Evolutionary conservation across 1,140 invertebrate species (phyloP).

Genomic region (Drosophila ambigua): DNA sequence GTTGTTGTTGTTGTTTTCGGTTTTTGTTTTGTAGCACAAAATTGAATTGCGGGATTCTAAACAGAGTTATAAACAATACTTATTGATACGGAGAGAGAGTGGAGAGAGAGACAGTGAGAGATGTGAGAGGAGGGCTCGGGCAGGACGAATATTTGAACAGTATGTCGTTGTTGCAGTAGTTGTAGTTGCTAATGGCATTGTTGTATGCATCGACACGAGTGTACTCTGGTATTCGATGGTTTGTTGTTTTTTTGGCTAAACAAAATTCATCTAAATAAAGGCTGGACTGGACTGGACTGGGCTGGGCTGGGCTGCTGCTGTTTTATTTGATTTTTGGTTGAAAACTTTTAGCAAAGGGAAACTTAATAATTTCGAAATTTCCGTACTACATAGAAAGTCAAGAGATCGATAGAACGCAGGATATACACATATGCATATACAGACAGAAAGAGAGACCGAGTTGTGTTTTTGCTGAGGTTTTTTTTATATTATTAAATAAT

Average conservation of each 20-base stretch:
- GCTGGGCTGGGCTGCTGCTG: too few species aligned
- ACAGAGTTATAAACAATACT: constrained; percentile 51
- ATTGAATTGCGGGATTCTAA: constrained; percentile 48
- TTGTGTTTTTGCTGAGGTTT: not conserved
- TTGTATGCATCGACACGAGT: constrained; percentile 25
- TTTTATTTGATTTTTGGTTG: too few species aligned
- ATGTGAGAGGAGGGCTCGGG: constrained; percentile 83
- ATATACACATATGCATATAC: too few species aligned
- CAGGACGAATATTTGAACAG: constrained; percentile 69
- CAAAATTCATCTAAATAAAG: constrained; percentile 14
- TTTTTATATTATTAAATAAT: too few species aligned
- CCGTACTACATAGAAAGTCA: constrained; percentile 28
- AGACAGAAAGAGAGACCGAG: constrained; percentile 19
- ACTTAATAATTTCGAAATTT: not conserved
- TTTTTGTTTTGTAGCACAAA: constrained; percentile 42
- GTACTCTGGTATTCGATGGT: constrained; percentile 14
- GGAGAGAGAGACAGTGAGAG: constrained; percentile 42
- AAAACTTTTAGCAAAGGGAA: too few species aligned
- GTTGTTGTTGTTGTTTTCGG: constrained; percentile 28
- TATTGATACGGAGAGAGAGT: constrained; percentile 41
- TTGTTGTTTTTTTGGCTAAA: constrained; percentile 6
- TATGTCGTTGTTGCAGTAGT: constrained; percentile 47
- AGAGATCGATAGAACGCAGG: too few species aligned
- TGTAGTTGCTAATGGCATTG: constrained; percentile 35
- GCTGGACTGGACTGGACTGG: too few species aligned